Conservation (phyloP, 2,113 vertebrate species). For the Tretioscincus oriximinensis region DNA sequence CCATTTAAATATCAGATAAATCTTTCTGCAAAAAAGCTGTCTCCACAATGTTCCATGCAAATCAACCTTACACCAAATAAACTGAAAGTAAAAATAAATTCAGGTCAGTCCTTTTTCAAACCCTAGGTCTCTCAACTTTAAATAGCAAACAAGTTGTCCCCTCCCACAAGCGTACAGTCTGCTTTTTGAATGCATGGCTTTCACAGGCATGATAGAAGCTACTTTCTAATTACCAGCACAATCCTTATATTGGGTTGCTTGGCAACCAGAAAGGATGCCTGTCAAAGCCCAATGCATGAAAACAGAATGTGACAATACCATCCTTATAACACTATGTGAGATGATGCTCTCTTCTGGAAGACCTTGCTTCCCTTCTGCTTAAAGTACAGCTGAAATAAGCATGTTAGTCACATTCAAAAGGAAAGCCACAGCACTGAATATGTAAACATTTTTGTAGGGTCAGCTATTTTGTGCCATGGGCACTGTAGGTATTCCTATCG, state of each 20-base stretch:
- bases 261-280: constrained; percentile 56
- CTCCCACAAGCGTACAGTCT: constrained; percentile 1
- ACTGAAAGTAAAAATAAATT: constrained; percentile 32
- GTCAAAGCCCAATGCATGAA: constrained; percentile 52
- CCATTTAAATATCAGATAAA: constrained; percentile 7
- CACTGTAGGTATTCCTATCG: background rate
- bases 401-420: background rate
- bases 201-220: constrained; percentile 53
- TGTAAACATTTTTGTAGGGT: background rate
- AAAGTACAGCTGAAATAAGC: constrained; percentile 4
- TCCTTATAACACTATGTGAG: constrained; percentile 9
- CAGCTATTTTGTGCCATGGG: background rate
- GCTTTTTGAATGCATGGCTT: constrained; percentile 27
- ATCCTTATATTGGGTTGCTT: constrained; percentile 55
- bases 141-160: background rate
- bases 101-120: background rate
- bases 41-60: background rate
- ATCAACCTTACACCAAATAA: background rate
- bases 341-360: constrained; percentile 1
- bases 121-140: constrained; percentile 1
- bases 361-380: constrained; percentile 2
- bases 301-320: constrained; percentile 23
- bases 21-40: background rate
- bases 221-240: constrained; percentile 60
- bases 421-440: background rate